These are phyloP conservation scores for Protonibea diacanthus DNA, from an alignment of 2,797 vertebrate genomes.

Conservation along the genomic window DNA sequence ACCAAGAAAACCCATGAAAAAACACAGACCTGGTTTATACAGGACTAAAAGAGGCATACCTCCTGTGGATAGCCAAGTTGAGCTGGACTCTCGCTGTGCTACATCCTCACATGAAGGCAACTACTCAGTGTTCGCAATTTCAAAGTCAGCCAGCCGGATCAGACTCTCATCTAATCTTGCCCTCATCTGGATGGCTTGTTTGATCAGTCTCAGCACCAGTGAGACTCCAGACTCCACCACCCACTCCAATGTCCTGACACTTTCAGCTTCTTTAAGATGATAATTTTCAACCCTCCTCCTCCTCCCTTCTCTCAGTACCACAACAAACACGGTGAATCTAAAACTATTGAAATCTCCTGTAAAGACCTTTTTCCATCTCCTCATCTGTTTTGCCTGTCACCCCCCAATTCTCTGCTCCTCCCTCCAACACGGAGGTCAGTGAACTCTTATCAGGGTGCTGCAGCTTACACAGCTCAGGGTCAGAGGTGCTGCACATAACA, in stretches of 20 bases:
- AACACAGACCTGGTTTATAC: background rate
- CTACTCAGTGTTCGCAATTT: constrained; percentile 29
- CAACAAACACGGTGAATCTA: background rate
- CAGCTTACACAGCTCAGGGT: constrained; percentile 51
- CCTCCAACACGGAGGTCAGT: constrained; percentile 51
- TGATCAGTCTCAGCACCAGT: constrained; percentile 43
- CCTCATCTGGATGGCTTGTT: constrained; percentile 38
- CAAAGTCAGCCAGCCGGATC: constrained; percentile 33
- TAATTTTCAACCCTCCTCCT: constrained; percentile 2
- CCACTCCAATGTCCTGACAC: constrained; percentile 24
- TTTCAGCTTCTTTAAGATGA: constrained; percentile 14
- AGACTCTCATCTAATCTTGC: constrained; percentile 35
- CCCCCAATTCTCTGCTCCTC: constrained; percentile 3
- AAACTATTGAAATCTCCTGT: constrained; percentile 31
- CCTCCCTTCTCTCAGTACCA: background rate
- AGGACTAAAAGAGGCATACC: background rate
- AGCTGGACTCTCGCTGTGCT: constrained; percentile 17
- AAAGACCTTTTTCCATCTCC: constrained; percentile 33
- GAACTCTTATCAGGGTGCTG: constrained; percentile 55
- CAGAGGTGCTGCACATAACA: constrained; percentile 54
- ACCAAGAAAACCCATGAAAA: too few relatives aligned
- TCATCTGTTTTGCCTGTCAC: constrained; percentile 46
- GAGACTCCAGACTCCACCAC: constrained; percentile 27
- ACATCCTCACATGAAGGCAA: constrained; percentile 14
- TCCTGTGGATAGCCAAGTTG: background rate